Evolutionary conservation across 2,113 vertebrate species (phyloP).

Genomic region (Taxidea taxus): DNA sequence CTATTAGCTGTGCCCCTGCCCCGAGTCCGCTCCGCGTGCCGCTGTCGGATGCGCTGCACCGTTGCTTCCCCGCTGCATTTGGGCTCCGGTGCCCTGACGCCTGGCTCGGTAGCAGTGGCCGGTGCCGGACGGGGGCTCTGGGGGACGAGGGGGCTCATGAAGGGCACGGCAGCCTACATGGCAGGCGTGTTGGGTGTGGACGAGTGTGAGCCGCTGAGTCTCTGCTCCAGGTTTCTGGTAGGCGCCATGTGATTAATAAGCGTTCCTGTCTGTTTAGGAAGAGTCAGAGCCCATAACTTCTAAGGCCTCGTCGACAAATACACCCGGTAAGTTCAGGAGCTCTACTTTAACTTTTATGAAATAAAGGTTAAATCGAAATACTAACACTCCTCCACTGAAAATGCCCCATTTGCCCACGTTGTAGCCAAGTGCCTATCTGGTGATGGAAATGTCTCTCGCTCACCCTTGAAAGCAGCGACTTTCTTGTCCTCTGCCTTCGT

Average conservation of each 20-base stretch:
- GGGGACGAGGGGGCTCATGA: background rate
- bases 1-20: too few relatives aligned
- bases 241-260: background rate
- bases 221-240: background rate
- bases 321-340: conserved; percentile 90
- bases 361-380: background rate
- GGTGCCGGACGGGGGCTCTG: background rate
- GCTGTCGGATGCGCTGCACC: too few relatives aligned
- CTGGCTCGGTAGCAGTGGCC: background rate
- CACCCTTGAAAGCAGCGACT: background rate
- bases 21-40: too few relatives aligned
- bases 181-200: background rate
- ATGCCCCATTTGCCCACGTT: background rate
- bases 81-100: background rate
- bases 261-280: conserved; percentile 85
- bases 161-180: background rate
- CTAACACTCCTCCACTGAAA: background rate
- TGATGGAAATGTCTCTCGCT: background rate
- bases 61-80: background rate
- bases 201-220: background rate
- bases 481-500: background rate
- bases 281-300: conserved; percentile 90
- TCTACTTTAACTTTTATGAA: background rate
- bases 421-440: background rate
- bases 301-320: conserved; percentile 94